These are phyloP conservation scores for Empidonax alnorum DNA, from an alignment of 2,113 vertebrate genomes.

Conservation along the genomic window DNA sequence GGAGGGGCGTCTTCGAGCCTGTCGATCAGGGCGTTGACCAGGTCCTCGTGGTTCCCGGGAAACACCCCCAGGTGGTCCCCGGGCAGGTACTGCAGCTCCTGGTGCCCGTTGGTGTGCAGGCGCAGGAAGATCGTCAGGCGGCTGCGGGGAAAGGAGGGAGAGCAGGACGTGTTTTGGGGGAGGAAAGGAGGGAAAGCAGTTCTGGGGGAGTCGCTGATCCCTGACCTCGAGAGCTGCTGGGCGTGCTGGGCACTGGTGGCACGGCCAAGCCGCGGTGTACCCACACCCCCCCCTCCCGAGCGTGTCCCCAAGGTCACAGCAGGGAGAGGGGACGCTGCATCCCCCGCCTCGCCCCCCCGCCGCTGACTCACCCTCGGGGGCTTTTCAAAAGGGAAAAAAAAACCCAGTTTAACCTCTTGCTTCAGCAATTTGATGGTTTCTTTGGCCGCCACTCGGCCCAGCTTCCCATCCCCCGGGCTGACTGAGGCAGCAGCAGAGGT, in stretches of 20 bases:
- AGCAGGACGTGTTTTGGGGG: no score
- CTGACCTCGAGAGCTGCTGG: not conserved
- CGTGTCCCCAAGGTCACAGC: not conserved
- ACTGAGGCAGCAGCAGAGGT: no score
- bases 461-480: not conserved
- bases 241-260: not conserved
- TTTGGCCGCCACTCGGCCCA: not conserved
- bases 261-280: not conserved
- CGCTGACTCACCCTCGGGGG: not conserved
- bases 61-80: constrained; percentile 96
- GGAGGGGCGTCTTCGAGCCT: constrained; percentile 92
- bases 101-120: constrained; percentile 88
- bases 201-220: accelerated
- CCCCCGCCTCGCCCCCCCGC: accelerated
- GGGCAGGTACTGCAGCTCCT: constrained; percentile 88
- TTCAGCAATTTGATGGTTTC: not conserved
- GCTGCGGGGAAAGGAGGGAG: constrained; percentile 62
- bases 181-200: not conserved
- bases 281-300: not conserved
- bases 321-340: not conserved
- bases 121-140: constrained; percentile 93
- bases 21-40: constrained; percentile 90
- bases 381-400: not conserved
- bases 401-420: not conserved
- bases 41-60: constrained; percentile 91